Evolutionary conservation across 2,797 vertebrate species (phyloP).

Genomic region (Gobionotothen gibberifrons): DNA sequence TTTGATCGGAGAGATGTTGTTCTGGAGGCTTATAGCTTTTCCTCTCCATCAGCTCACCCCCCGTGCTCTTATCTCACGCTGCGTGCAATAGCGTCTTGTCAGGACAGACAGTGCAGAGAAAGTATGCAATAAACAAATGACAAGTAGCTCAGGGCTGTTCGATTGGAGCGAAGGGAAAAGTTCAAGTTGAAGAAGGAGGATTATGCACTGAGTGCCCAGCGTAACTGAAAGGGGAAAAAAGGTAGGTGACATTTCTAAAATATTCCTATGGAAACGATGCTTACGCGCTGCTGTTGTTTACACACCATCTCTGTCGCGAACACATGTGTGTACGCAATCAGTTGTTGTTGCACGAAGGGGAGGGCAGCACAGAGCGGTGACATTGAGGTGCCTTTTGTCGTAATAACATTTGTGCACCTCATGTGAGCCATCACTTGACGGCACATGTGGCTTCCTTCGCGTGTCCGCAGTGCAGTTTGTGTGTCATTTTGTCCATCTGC

Average conservation of each 20-base stretch:
- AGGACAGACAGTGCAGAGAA: slow-evolving; percentile 56
- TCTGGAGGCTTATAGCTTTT: slow-evolving; percentile 49
- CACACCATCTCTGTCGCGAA: slow-evolving; percentile 22
- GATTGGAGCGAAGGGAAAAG: slow-evolving; percentile 67
- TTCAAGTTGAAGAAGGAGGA: slow-evolving; percentile 73
- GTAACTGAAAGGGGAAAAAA: slow-evolving; percentile 46
- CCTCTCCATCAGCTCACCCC: slow-evolving; percentile 53
- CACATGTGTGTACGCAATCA: slow-evolving; percentile 54
- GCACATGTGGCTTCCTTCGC: slow-evolving; percentile 24
- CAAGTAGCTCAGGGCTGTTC: slow-evolving; percentile 60
- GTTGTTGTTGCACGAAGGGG: slow-evolving; percentile 38
- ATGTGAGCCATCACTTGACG: slow-evolving; percentile 20
- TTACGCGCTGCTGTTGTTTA: slow-evolving; percentile 42
- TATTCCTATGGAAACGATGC: slow-evolving; percentile 31
- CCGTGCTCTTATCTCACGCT: slow-evolving; percentile 39
- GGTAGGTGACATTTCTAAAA: slow-evolving; percentile 67
- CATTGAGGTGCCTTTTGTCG: slow-evolving; percentile 70
- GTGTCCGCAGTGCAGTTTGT: slow-evolving; percentile 26
- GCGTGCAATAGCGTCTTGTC: slow-evolving; percentile 41
- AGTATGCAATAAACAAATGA: slow-evolving; percentile 73
- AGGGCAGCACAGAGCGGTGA: slow-evolving; percentile 63
- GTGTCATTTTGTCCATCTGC: slow-evolving; percentile 32
- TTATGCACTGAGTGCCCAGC: slow-evolving; percentile 66
- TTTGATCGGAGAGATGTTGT: slow-evolving; percentile 71
- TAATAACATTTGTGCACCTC: slow-evolving; percentile 27